phyloP scores from a whole-genome alignment of 2,797 vertebrate species.

The Hydrocynus forskahlii region DNA sequence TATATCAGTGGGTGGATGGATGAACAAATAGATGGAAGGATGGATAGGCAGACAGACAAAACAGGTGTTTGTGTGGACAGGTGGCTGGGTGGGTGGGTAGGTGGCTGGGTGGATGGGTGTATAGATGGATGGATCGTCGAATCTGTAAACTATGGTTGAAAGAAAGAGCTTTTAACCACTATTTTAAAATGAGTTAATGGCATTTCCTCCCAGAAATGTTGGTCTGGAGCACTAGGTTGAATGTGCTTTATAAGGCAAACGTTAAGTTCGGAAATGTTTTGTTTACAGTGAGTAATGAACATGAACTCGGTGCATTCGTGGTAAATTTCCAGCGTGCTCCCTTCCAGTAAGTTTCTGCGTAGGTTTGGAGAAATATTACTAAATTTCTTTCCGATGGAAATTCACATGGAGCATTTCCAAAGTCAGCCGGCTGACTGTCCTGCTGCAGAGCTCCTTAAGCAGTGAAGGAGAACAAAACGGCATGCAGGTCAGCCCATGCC shows the following conservation, averaged over 20 bases:
- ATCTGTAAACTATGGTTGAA: too few species aligned
- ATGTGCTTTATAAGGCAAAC: not conserved
- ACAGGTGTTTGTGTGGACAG: too few species aligned
- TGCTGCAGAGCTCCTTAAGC: slow-evolving; percentile 12
- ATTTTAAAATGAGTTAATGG: too few species aligned
- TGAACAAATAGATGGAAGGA: too few species aligned
- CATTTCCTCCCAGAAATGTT: too few species aligned
- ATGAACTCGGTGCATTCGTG: not conserved
- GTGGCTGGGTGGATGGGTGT: too few species aligned
- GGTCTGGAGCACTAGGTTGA: too few species aligned
- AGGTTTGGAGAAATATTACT: slow-evolving; percentile 1
- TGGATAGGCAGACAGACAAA: too few species aligned
- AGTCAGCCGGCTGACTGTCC: slow-evolving; percentile 31
- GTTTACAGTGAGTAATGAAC: not conserved
- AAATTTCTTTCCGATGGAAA: slow-evolving; percentile 34
- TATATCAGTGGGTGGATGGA: too few species aligned
- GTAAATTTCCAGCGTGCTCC: slow-evolving; percentile 17
- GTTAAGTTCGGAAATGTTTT: not conserved
- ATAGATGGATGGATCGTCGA: too few species aligned
- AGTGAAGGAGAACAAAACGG: slow-evolving; percentile 35
- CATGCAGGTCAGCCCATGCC: slow-evolving; percentile 1
- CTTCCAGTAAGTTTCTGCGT: slow-evolving; percentile 2
- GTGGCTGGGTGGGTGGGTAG: too few species aligned
- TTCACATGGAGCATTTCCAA: slow-evolving; percentile 32
- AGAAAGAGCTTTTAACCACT: too few species aligned